Evolutionary conservation across 2,888 invertebrate species (phyloP), one percentile per base, ranked within the genome.

Genomic region (Alviniconcha strummeri): DNA sequence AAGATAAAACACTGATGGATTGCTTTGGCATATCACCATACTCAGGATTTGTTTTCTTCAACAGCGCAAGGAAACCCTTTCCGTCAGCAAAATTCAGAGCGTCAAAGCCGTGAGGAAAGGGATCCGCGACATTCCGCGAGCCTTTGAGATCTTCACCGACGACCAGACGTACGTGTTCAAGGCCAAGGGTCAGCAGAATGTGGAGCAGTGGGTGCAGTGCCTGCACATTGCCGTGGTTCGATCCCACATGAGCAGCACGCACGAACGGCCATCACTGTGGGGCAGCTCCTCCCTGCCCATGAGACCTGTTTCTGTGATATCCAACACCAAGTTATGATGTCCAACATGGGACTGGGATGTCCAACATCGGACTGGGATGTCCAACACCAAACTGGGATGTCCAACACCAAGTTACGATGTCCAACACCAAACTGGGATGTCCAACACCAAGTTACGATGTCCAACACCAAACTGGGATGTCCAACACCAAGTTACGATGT

Each of bases 181-280:
- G 94, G 98, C 98, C 9, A 97, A 97, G 94, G 97, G 98, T 93
- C 97, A 97, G 76, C 97, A 97, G 94, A 97, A 98, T 93, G 98
- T 98, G 0, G 98, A 98, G 94, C 97, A 98, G 94, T 98, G 98
- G 93, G 97, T 98, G 77, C 98, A 98, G 94, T 98, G 97, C 94
- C 95, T 98, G 86, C 97, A 97, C 92, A 97, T 98, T 87, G 98
- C 97, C 6, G 97, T 98, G 15, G 98, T 98, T 0, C 97, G 97
- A 93, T 96, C 96, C 0, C 96, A 97, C 82, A 69, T 80, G 80
- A 64, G 60, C 4, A 52, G 57, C 78, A 11, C 64, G 4, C 15
- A 17, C 1, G 78, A 64, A 7, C 78, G 17, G 57, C 56, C 57
- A 4, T 57, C 17, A 19, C 78, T 71, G n/a, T 36, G 80, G 54